Base-by-base conservation (phyloP, 2,113 vertebrate species). In the Ornithorhynchus anatinus region DNA sequence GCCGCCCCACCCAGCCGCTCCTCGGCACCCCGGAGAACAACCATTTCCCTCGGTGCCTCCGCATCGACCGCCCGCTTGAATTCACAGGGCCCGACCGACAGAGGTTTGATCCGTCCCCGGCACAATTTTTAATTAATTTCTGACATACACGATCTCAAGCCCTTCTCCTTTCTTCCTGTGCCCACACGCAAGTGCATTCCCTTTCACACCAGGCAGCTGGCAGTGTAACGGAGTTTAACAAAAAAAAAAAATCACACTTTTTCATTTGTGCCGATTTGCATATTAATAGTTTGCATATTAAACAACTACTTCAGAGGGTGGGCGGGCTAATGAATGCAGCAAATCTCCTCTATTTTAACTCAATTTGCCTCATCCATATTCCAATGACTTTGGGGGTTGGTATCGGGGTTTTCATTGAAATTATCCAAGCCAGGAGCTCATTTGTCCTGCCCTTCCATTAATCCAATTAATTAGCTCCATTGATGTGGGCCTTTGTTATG, bases 211-310 rank as follows among this genome's bases (percentile, higher is more conserved):
- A 89, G 90, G 94, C 95, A 95, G 94, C 94, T 96, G 96, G 92
- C 93, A 70, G 75, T 84, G 87, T 37, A 63, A 91, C 88, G 86
- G 89, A 93, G 91, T 93, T 77, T 43, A 51, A 32, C 89, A 93
- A 90, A 94, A 69, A 72, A 92, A 63, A 68, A 84, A 77, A 93
- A 89, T 91, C 86, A 94, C 89, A 86, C 88, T 84, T 87, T 93
- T 92, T 91, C 92, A 94, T 95, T 96, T 95, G 91, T 84, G 80
- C 94, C 90, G 82, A 97, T 98, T 97, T 97, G 95, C 95, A 97
- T 98, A 96, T 96, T 98, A 97, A 97, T 97, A 94, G 95, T 89
- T 94, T 94, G 96, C 96, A 98, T 98, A 97, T 97, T 97, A 98
- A 98, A 91, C 92, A 94, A 94, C 93, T 93, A 94, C 95, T 97